Conservation (phyloP, 2,113 vertebrate species). For the Bos indicus region DNA sequence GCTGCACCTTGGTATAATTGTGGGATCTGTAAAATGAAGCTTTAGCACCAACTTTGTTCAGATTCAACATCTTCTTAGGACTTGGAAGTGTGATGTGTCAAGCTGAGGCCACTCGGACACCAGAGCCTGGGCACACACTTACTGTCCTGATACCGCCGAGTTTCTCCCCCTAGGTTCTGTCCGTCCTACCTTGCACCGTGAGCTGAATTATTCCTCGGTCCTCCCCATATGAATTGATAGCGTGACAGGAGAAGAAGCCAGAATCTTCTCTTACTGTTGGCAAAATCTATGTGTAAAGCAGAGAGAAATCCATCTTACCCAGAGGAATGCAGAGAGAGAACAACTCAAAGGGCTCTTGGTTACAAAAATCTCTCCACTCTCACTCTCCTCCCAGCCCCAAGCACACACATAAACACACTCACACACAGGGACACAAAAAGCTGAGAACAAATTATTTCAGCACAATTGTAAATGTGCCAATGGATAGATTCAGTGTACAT, state of each 20-base stretch:
- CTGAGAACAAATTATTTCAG: background rate
- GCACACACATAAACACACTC: accelerated
- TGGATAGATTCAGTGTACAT: background rate
- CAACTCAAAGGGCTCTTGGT: background rate
- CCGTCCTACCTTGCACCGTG: slow-evolving; percentile 94
- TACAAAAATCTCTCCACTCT: background rate
- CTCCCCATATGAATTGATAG: slow-evolving; percentile 99
- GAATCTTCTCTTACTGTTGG: slow-evolving; percentile 98
- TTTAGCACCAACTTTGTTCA: background rate
- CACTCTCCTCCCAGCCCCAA: accelerated
- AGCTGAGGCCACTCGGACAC: background rate
- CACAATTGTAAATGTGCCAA: background rate
- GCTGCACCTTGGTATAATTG: background rate
- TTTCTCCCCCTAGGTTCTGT: slow-evolving; percentile 36
- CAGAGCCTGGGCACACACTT: background rate
- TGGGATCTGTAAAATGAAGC: background rate
- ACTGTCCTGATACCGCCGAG: slow-evolving; percentile 28
- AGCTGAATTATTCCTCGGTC: slow-evolving; percentile 98
- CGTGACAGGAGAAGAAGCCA: slow-evolving; percentile 98
- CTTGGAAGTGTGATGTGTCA: background rate
- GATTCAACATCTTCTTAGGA: background rate
- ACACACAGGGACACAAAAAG: background rate
- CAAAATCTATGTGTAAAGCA: slow-evolving; percentile 87
- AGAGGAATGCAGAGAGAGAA: background rate
- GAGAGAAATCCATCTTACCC: slow-evolving; percentile 61